phyloP scores from a whole-genome alignment of 2,113 vertebrate species.

The Hippocampus guttulatus region DNA sequence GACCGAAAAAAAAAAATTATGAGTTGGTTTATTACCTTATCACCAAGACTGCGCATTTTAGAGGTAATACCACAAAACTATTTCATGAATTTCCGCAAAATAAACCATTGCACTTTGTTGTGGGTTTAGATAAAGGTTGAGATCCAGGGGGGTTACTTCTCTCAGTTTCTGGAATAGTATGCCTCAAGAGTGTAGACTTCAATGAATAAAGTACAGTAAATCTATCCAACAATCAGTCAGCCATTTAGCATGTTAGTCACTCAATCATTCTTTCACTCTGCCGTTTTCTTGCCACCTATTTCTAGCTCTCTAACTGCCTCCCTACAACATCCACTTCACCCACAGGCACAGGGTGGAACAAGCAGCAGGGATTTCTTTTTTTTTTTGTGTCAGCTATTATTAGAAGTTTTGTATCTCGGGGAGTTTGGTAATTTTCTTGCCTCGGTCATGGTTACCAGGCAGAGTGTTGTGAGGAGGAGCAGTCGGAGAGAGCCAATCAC shows the following conservation, averaged over 20 bases:
- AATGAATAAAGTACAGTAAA: constrained; percentile 43
- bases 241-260: constrained; percentile 46
- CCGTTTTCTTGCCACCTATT: neutral
- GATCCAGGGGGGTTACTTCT: too few relatives aligned
- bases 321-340: neutral
- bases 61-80: neutral
- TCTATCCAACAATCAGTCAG: constrained; percentile 61
- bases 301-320: constrained; percentile 17
- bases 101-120: neutral
- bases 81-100: neutral
- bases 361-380: constrained; percentile 36
- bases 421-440: constrained; percentile 66
- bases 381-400: constrained; percentile 56
- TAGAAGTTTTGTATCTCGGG: constrained; percentile 55
- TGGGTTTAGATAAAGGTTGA: neutral
- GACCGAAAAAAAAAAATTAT: constrained; percentile 4
- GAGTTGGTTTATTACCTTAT: neutral
- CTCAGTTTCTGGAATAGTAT: too few relatives aligned
- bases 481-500: constrained; percentile 56
- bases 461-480: constrained; percentile 58
- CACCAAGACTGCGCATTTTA: neutral
- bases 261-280: constrained; percentile 41
- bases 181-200: too few relatives aligned
- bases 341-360: constrained; percentile 23
- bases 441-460: constrained; percentile 66